Conservation (phyloP, 2,113 vertebrate genomes). For the Melanotaenia duboulayi region DNA sequence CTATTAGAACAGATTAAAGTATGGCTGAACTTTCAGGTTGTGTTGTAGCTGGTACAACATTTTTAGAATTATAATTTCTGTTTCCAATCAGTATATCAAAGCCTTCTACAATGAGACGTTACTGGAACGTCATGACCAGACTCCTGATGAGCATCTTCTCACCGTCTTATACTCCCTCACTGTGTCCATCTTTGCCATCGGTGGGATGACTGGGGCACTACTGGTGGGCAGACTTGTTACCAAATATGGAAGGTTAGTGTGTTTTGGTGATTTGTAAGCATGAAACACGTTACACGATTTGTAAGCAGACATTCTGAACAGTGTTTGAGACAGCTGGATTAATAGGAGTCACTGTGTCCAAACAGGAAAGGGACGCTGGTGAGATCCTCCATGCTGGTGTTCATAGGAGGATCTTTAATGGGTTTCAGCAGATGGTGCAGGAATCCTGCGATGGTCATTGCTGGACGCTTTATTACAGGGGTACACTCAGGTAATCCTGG, state of each 20-base stretch:
- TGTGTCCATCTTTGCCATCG: slow-evolving; percentile 89
- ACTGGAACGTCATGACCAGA: slow-evolving; percentile 66
- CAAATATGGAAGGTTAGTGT: slow-evolving; percentile 85
- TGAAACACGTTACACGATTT: too few relatives aligned
- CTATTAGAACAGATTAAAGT: too few relatives aligned
- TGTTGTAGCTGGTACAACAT: background rate
- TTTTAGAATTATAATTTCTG: background rate
- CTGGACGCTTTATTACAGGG: slow-evolving; percentile 87
- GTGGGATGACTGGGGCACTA: slow-evolving; percentile 87
- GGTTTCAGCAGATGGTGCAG: slow-evolving; percentile 83
- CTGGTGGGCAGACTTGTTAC: slow-evolving; percentile 86
- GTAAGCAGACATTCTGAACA: background rate
- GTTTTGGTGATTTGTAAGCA: background rate
- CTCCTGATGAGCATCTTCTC: slow-evolving; percentile 69
- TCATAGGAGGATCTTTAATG: slow-evolving; percentile 85
- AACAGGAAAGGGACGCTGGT: slow-evolving; percentile 88
- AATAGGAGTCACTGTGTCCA: background rate
- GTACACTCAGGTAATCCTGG: slow-evolving; percentile 87
- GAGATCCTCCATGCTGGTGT: slow-evolving; percentile 83
- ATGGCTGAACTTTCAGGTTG: background rate
- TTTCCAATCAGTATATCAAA: slow-evolving; percentile 86
- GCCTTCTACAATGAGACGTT: slow-evolving; percentile 88
- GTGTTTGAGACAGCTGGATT: background rate
- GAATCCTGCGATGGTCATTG: slow-evolving; percentile 87
- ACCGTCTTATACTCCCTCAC: slow-evolving; percentile 89